phyloP scores from a whole-genome alignment of 2,888 invertebrate genomes.

The Doris montereyensis region DNA sequence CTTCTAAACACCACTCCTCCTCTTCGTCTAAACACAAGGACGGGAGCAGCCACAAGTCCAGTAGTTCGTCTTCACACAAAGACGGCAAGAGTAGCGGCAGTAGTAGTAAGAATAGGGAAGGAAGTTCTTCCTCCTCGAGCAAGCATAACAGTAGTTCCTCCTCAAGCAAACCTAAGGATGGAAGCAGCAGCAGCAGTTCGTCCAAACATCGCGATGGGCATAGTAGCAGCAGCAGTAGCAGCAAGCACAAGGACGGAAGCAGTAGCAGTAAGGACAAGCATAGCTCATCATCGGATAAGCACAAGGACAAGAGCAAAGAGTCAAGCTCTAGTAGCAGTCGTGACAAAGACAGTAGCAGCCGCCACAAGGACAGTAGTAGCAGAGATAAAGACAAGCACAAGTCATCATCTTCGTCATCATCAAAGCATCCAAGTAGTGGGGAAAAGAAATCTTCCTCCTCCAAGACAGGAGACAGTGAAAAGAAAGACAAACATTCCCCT shows the following conservation, averaged over 20 bases:
- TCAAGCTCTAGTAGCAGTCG: too few relatives aligned
- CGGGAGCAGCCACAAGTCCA: constrained; percentile 15
- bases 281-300: constrained; percentile 22
- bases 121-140: constrained; percentile 45
- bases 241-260: background rate
- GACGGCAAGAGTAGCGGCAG: constrained; percentile 23
- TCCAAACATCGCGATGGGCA: background rate
- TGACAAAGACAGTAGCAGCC: constrained; percentile 39
- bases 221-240: background rate
- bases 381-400: constrained; percentile 35
- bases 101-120: constrained; percentile 49
- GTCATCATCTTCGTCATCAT: constrained; percentile 21
- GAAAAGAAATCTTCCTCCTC: background rate
- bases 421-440: background rate
- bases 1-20: constrained; percentile 17
- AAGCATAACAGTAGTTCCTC: constrained; percentile 45
- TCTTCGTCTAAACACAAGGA: constrained; percentile 39
- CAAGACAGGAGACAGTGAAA: background rate
- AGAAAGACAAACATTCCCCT: background rate
- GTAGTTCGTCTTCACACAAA: constrained; percentile 25
- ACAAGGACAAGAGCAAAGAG: background rate
- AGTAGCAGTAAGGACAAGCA: constrained; percentile 29
- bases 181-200: constrained; percentile 35
- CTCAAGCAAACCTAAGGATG: constrained; percentile 46
- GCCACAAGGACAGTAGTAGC: constrained; percentile 30